Base-by-base conservation (phyloP, 1,140 invertebrate genomes). In the Rhyacophila brunnea region DNA sequence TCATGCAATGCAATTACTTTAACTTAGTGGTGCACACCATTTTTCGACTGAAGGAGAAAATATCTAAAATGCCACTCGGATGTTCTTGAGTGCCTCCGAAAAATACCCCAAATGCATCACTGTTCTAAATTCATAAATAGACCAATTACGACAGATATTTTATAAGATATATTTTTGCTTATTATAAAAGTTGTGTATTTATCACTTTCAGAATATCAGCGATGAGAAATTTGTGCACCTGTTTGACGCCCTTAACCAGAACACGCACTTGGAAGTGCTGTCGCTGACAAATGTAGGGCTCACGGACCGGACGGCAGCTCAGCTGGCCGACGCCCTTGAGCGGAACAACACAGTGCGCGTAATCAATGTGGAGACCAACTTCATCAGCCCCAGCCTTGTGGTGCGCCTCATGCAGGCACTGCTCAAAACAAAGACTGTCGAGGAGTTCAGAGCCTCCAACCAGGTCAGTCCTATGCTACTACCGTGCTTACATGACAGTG, bases 281-380 rank as follows among this genome's bases (percentile, higher is more conserved):
- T 92, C 88, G 69, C 84, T 99, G 74, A 92, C 94, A 59, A 98
- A 98, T 77, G 93, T 93, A 7, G 92, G 92, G 32, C 84, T 98
- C 54, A 92, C 87, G 48, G 96, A 99, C 78, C 86, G 87, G 73
- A 87, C 89, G 65, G 93, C 91, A 46, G 80, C 88, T 70, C 83
- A 86, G 73, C 78, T 98, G 68, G 89, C 90, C 53, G 90, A 92
- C 70, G 89, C 91, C 32, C 79, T 99, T 51, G 84, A 90, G 71
- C 87, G 87, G 63, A 98, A 97, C 81, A 87, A 86, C 70, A 87
- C 90, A 48, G 79, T 99, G 62, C 86, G 89, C 74, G 90, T 92
- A 67, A 81, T 98, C 68, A 98, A 96, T 75, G 87, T 98, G 63
- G 95, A 98, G 84, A 96, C 95, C 48, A 99, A 99, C 83, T 95